These are phyloP conservation scores for Melinaea marsaeus DNA, from an alignment of 2,888 invertebrate species.

Conservation along the genomic window DNA sequence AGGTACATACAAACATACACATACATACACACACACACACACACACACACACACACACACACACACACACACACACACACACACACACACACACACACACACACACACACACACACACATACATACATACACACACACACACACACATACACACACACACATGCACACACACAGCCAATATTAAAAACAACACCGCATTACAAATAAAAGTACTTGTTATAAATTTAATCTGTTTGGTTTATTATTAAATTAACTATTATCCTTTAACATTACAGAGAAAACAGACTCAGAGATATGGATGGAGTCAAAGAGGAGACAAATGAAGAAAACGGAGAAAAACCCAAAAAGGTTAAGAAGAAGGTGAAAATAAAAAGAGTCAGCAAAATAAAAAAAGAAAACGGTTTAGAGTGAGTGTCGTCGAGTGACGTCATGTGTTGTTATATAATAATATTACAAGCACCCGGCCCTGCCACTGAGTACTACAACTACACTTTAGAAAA, in stretches of 20 bases:
- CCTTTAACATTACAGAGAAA: conserved; percentile 24
- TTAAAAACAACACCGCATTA: too few relatives aligned
- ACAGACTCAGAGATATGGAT: conserved; percentile 28
- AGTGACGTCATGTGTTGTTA: background rate
- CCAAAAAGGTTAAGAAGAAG: conserved; percentile 41
- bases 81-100: background rate
- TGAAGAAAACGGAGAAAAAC: conserved; percentile 42
- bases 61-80: background rate
- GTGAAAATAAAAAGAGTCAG: conserved; percentile 23
- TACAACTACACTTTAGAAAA: too few relatives aligned
- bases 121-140: background rate
- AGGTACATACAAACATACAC: conserved; percentile 38
- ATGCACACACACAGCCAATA: too few relatives aligned
- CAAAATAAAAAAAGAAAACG: conserved; percentile 15
- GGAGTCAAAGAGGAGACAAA: conserved; percentile 12
- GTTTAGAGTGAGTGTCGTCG: conserved; percentile 25
- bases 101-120: background rate
- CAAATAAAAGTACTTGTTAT: too few relatives aligned
- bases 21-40: background rate
- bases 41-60: too few relatives aligned
- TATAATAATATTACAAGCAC: too few relatives aligned
- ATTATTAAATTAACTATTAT: background rate
- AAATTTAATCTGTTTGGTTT: too few relatives aligned
- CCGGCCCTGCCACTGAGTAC: too few relatives aligned
- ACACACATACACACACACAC: too few relatives aligned